A percentile compares a stretch with the other conserved stretches of the same genome.
phyloP scores from a whole-genome alignment of 2,797 vertebrate genomes.

The Spea hammondii region DNA sequence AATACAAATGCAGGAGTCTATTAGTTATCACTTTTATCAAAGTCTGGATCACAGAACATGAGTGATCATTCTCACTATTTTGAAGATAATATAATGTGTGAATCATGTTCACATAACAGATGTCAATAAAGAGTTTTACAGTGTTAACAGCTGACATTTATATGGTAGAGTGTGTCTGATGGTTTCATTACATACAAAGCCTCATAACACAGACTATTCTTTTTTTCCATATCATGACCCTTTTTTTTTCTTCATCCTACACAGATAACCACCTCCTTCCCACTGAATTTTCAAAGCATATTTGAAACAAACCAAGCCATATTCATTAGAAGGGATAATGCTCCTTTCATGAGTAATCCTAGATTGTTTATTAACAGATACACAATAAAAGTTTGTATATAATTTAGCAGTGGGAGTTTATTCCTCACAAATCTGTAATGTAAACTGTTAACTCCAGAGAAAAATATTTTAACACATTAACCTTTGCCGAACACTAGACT shows the following conservation, averaged over 20 bases:
- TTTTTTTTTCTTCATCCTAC: neutral
- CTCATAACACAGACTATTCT: too few species aligned
- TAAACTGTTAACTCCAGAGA: neutral
- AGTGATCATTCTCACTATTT: too few species aligned
- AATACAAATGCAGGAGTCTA: too few species aligned
- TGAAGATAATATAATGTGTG: too few species aligned
- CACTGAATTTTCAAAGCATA: neutral
- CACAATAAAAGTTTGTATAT: neutral
- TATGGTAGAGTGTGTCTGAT: too few species aligned
- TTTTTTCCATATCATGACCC: neutral
- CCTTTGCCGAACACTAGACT: neutral
- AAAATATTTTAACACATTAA: neutral
- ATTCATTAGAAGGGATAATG: neutral
- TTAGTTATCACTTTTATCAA: too few species aligned
- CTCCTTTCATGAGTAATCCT: constrained; percentile 17
- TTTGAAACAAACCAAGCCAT: constrained; percentile 8
- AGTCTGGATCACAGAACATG: too few species aligned
- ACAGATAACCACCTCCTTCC: neutral
- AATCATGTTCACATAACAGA: too few species aligned
- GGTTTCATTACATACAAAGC: too few species aligned
- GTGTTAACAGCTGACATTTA: too few species aligned
- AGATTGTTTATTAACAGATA: neutral
- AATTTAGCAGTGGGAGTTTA: constrained; percentile 3
- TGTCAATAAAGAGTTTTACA: too few species aligned
- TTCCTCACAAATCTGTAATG: constrained; percentile 3